Base-by-base conservation (phyloP, 2,797 vertebrate species). In the Paedocypris micromegethes region DNA sequence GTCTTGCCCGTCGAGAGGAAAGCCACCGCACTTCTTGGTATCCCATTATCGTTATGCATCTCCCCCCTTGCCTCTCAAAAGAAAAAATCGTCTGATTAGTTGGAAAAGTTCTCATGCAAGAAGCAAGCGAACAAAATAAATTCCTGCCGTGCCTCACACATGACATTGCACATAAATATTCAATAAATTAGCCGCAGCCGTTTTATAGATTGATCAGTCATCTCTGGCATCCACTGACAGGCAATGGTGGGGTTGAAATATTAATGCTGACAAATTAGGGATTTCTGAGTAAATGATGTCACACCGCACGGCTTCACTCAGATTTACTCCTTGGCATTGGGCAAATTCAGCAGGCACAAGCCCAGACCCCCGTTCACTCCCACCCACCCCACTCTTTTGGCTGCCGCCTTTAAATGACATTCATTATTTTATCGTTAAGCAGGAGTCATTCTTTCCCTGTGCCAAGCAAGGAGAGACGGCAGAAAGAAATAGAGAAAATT, bases 211-310 rank as follows among this genome's bases (percentile, higher is more conserved):
- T 95, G 94, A 97, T 97, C 95, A 94, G 92, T 96, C 94, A 94
- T 94, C 90, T 92, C 91, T 92, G 93, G 93, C 92, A 92, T 89
- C 90, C 90, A 90, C 88, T 95, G 93, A 95, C 93, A 97, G 93
- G 90, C 91, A 92, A 92, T 91, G 93, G 90, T 90, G 88, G 88
- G 85, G 87, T 90, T 97, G 93, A 97, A 95, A 97, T 96, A 97
- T 98, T 97, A 96, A 97, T 94, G 93, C 93, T 96, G 94, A 98
- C 92, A 96, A 97, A 97, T 96, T 93, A 96, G 93, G 91, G 92
- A 94, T 95, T 96, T 96, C 94, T 95, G 93, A 94, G 94, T 95
- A 96, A 97, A 96, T 96, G 92, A 95, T 96, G 92, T 95, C 93
- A 96, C 93, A 93, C 95, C 91, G 91, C 91, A 91, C 88, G 86